Conservation (phyloP, 2,113 vertebrate species). For the Cervus canadensis region DNA sequence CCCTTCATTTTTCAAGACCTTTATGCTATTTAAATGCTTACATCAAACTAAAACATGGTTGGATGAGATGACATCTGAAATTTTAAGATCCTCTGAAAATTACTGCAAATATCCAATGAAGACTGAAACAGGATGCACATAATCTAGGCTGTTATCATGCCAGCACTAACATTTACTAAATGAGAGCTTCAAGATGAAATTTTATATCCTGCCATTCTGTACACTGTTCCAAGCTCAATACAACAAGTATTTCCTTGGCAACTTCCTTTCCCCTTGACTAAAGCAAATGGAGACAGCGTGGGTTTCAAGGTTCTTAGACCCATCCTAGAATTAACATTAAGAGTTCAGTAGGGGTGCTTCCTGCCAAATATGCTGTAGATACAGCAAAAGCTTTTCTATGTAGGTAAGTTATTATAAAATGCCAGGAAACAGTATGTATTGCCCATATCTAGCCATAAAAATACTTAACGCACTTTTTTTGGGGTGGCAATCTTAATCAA, state of each 20-base stretch:
- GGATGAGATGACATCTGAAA: not conserved
- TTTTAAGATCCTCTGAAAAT: constrained; percentile 3
- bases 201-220: not conserved
- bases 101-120: not conserved
- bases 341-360: not conserved
- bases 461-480: not conserved
- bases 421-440: not conserved
- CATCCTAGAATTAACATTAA: not conserved
- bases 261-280: not conserved
- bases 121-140: not conserved
- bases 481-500: not conserved
- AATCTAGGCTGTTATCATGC: not conserved
- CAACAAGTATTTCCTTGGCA: not conserved
- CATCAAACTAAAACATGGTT: not conserved
- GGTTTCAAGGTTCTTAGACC: not conserved
- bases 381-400: not conserved
- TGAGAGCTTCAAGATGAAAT: not conserved
- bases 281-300: not conserved
- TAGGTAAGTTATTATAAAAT: not conserved
- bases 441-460: not conserved
- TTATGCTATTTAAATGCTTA: not conserved
- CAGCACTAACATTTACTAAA: not conserved
- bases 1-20: not conserved
- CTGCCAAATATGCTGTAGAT: not conserved
- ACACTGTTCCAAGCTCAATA: not conserved